These are phyloP conservation scores for Empis livida DNA, from an alignment of 2,888 invertebrate genomes.

Conservation along the genomic window DNA sequence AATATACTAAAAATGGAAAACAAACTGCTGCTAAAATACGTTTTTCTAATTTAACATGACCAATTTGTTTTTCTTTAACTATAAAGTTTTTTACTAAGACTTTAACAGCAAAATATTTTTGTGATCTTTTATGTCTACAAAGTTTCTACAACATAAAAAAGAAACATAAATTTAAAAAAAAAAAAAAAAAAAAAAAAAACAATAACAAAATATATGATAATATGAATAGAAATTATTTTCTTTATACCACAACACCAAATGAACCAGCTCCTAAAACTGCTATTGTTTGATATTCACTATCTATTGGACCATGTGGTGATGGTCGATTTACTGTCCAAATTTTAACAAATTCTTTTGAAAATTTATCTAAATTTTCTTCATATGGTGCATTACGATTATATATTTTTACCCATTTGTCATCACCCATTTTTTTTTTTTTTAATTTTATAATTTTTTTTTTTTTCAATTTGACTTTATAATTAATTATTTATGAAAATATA, in stretches of 20 bases:
- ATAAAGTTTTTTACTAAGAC: constrained; percentile 77
- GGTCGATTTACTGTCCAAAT: constrained; percentile 36
- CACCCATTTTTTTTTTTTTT: too few relatives aligned
- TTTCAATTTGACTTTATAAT: too few relatives aligned
- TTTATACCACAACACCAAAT: constrained; percentile 65
- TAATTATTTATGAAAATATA: too few relatives aligned
- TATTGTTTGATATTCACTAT: constrained; percentile 58
- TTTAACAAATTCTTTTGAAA: constrained; percentile 42
- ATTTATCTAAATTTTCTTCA: constrained; percentile 36
- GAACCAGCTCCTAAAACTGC: constrained; percentile 80
- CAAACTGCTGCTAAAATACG: constrained; percentile 73
- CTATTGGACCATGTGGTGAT: constrained; percentile 21
- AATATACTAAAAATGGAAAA: constrained; percentile 76
- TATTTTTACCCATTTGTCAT: neutral
- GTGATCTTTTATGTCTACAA: constrained; percentile 44
- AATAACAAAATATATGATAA: too few relatives aligned
- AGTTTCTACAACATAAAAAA: constrained; percentile 24
- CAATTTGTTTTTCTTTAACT: constrained; percentile 76
- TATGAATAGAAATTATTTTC: neutral
- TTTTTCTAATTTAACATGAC: constrained; percentile 84
- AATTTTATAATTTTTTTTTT: too few relatives aligned
- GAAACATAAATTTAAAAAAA: too few relatives aligned
- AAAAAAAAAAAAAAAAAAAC: too few relatives aligned
- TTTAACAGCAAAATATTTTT: constrained; percentile 71
- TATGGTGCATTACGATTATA: constrained; percentile 16